These are phyloP conservation scores for Ruditapes philippinarum DNA, from an alignment of 1,140 invertebrate species.

Conservation along the genomic window DNA sequence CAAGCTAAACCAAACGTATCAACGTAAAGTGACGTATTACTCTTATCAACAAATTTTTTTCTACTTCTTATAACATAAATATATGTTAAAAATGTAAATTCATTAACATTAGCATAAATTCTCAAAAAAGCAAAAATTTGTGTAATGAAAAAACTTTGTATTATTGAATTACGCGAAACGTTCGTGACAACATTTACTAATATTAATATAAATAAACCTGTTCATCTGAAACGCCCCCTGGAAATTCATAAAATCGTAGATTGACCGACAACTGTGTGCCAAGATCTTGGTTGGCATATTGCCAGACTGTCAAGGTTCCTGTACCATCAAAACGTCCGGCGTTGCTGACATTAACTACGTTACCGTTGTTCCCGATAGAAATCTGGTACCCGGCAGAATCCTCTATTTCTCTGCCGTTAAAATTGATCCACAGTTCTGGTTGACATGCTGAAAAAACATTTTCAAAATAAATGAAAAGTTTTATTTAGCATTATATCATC, in stretches of 20 bases:
- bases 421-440: slow-evolving; percentile 65
- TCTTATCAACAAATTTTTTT: too few species aligned
- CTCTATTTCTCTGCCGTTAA: slow-evolving; percentile 58
- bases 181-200: background rate
- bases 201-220: slow-evolving; percentile 25
- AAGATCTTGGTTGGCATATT: slow-evolving; percentile 64
- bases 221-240: slow-evolving; percentile 60
- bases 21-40: too few species aligned
- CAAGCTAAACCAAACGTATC: too few species aligned
- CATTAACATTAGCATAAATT: too few species aligned
- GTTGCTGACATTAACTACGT: slow-evolving; percentile 63
- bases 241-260: slow-evolving; percentile 65
- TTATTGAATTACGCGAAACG: too few species aligned
- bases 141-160: too few species aligned
- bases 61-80: too few species aligned
- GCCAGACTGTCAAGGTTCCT: slow-evolving; percentile 63
- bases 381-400: slow-evolving; percentile 60
- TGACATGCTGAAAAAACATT: slow-evolving; percentile 50
- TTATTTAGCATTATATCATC: too few species aligned
- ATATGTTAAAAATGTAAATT: too few species aligned
- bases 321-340: slow-evolving; percentile 65
- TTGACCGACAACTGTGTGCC: slow-evolving; percentile 52
- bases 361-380: slow-evolving; percentile 62
- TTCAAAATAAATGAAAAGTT: too few species aligned
- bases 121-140: too few species aligned